Base-by-base conservation (phyloP, 2,113 vertebrate species). In the Uria aalge region DNA sequence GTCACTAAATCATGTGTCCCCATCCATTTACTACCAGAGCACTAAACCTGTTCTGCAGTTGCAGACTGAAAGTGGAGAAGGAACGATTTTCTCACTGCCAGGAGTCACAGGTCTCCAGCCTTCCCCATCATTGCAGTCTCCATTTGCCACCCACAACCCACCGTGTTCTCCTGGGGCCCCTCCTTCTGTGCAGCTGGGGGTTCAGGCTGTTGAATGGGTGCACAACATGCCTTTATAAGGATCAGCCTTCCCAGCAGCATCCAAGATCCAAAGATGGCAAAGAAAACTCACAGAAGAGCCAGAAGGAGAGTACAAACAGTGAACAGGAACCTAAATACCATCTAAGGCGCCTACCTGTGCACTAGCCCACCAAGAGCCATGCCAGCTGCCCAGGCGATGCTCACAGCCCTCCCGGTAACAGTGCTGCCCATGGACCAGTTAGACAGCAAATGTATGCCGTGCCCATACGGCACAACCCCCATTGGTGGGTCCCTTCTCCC, bases 361-460 rank as follows among this genome's bases (percentile, higher is more conserved):
- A 41, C 34, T 36, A 48, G 29, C 22, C 52, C 53, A 60, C 20
- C 45, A 57, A n/a, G 2, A 6, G 12, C 38, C 24, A 6, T 41
- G 34, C 45, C 30, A 47, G 36, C 20, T 36, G 21, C 32, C 23
- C 38, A 47, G 55, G 22, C 13, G 3, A 0, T 22, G 12, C 69
- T 66, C 32, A 45, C 36, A 89, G 57, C 26, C 32, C 30, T 36
- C 30, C 40, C 29, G n/a, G 56, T 19, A 16, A 55, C 2, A 26
- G n/a, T n/a, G 68, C 36, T 72, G 32, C 43, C 60, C 23, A 21
- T 0, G 1, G 38, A 15, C 13, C 23, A 41, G 32, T 48, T 26
- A 77, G 11, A 45, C 14, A 47, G 21, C 60, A 75, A 64, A n/a
- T 9, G 16, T 41, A 48, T 2, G 0, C 23, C 1, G 0, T 26